These are phyloP conservation scores for Coleophora flavipennella DNA, from an alignment of 2,888 invertebrate species.

Conservation along the genomic window DNA sequence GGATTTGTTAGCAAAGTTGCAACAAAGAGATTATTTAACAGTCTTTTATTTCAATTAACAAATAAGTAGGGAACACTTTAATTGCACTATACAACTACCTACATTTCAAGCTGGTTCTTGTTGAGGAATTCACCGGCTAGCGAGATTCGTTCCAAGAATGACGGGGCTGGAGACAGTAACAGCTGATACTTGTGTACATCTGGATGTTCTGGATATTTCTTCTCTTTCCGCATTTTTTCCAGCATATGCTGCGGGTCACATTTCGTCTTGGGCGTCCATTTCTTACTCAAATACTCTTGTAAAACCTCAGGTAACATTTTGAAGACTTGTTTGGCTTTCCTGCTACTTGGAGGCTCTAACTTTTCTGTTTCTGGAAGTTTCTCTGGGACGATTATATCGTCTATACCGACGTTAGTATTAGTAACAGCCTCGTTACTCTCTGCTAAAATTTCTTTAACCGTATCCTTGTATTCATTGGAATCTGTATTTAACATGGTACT, in stretches of 20 bases:
- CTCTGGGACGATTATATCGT: conserved; percentile 51
- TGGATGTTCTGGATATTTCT: conserved; percentile 71
- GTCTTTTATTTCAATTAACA: conserved; percentile 19
- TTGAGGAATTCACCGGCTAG: conserved; percentile 83
- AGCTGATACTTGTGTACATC: conserved; percentile 76
- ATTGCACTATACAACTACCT: conserved; percentile 10
- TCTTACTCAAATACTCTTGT: conserved; percentile 69
- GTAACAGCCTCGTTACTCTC: not conserved
- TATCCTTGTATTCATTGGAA: conserved; percentile 16
- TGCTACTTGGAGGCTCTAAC: conserved; percentile 41
- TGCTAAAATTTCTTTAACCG: conserved; percentile 5
- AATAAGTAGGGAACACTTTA: not conserved
- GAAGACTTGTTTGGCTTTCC: conserved; percentile 44
- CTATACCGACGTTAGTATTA: conserved; percentile 14
- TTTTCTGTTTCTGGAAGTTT: conserved; percentile 26
- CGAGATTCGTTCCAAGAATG: conserved; percentile 84
- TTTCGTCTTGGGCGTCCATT: conserved; percentile 62
- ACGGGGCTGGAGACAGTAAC: conserved; percentile 85
- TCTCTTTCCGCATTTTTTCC: conserved; percentile 78
- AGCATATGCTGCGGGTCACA: conserved; percentile 83
- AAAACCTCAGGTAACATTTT: conserved; percentile 70
- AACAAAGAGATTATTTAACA: conserved; percentile 7
- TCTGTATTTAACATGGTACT: conserved; percentile 24
- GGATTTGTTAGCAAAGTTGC: not conserved
- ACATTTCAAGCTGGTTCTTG: conserved; percentile 53